Percentiles rank a stretch among this genome's conserved stretches.
phyloP scores from a whole-genome alignment of 1,140 invertebrate genomes.

The Calliopsis andreniformis region DNA sequence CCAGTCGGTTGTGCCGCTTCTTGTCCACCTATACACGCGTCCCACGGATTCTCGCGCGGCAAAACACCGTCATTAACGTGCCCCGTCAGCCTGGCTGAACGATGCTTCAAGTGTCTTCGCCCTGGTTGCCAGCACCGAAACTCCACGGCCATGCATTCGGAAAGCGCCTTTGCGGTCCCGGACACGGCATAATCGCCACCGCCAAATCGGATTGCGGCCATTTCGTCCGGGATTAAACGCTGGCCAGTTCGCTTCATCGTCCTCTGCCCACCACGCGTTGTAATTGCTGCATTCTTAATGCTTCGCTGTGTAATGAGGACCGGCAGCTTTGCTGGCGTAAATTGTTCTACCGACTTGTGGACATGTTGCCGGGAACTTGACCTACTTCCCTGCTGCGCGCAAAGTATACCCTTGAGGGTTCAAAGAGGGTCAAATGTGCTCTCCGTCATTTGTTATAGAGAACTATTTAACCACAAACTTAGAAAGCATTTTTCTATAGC shows the following conservation, averaged over 20 bases:
- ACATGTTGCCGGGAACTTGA: too few relatives aligned
- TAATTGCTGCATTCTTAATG: slow-evolving; percentile 14
- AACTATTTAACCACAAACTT: too few relatives aligned
- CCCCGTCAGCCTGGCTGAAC: slow-evolving; percentile 52
- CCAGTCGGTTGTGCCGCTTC: slow-evolving; percentile 15
- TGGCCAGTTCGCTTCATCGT: not conserved
- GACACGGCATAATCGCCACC: slow-evolving; percentile 58
- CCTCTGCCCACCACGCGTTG: not conserved
- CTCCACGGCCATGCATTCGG: slow-evolving; percentile 51
- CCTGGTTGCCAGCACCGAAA: slow-evolving; percentile 50
- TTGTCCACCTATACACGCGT: slow-evolving; percentile 41
- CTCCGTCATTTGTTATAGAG: too few relatives aligned
- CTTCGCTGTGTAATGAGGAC: not conserved
- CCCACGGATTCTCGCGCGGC: slow-evolving; percentile 48
- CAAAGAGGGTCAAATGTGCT: too few relatives aligned
- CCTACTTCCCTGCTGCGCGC: too few relatives aligned
- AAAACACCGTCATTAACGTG: slow-evolving; percentile 61
- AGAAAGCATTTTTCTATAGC: too few relatives aligned
- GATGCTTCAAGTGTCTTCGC: slow-evolving; percentile 56
- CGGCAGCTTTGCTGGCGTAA: too few relatives aligned
- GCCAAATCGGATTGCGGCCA: slow-evolving; percentile 63
- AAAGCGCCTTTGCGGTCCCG: slow-evolving; percentile 60
- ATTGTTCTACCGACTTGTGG: too few relatives aligned
- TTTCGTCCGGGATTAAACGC: slow-evolving; percentile 35
- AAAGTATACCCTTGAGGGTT: too few relatives aligned